These are phyloP conservation scores for Elgaria multicarinata DNA, from an alignment of 2,113 vertebrate genomes.

Conservation along the genomic window DNA sequence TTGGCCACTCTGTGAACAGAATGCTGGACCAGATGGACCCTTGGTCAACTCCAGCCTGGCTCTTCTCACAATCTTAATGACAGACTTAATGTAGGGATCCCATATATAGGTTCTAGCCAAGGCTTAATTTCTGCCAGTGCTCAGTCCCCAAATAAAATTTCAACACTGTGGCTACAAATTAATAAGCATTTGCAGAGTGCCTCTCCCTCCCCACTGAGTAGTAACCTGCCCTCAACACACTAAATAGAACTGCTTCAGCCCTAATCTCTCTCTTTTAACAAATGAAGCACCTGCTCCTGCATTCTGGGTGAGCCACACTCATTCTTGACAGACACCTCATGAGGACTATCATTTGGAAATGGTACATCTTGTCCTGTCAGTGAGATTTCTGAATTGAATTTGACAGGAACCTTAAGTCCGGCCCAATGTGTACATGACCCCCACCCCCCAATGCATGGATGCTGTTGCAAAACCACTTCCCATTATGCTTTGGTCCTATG, in stretches of 20 bases:
- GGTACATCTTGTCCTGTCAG: conserved; percentile 2
- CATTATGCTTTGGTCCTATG: too few species aligned
- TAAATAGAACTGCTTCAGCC: not conserved
- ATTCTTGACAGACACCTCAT: not conserved
- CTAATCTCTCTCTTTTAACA: not conserved
- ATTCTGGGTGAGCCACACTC: not conserved
- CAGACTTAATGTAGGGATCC: too few species aligned
- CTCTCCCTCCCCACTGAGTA: not conserved
- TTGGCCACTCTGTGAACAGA: too few species aligned
- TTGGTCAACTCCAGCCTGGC: too few species aligned
- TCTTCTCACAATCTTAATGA: too few species aligned
- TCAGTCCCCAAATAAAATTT: not conserved
- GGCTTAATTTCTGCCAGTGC: conserved; percentile 3
- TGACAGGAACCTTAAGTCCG: not conserved
- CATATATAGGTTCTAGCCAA: not conserved
- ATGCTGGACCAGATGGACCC: too few species aligned
- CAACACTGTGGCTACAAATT: not conserved
- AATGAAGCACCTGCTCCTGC: not conserved
- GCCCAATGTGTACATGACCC: not conserved
- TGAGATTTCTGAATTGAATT: not conserved
- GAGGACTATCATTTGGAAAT: conserved; percentile 3
- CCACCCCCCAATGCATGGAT: not conserved
- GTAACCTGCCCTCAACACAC: not conserved
- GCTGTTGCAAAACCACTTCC: not conserved
- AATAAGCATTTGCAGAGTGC: not conserved